Base-by-base conservation (phyloP, 1,140 invertebrate species). In the Diachasma alloeum region DNA sequence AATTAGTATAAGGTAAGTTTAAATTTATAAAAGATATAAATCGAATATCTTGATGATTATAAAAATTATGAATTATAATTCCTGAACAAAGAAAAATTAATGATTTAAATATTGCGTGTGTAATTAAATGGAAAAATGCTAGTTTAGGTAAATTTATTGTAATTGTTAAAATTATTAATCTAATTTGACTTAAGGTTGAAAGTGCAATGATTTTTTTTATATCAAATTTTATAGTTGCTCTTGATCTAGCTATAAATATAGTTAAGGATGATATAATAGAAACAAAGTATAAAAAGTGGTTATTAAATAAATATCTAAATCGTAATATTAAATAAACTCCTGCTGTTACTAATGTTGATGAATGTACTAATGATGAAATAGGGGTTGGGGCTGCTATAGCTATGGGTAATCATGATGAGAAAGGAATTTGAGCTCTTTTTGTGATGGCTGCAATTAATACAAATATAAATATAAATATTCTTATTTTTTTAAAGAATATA, bases 341-440 rank as follows among this genome's bases (percentile, higher is more conserved):
- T n/a, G n/a, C n/a, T n/a, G n/a, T n/a, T n/a, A n/a, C n/a, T n/a
- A n/a, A n/a, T n/a, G n/a, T n/a, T n/a, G n/a, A n/a, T n/a, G 93
- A 94, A 91, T 95, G 93, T 85, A 94, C 93, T 88, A 94, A 92
- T 67, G 93, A 90, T 66, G 93, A 94, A 79, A 94, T 91, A 53
- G 93, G 92, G 15, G 93, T 94, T 48, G 93, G 93, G 48, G 93
- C 93, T 0, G 92, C 91, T 85, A 94, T 94, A 36, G 93, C 93
- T 8, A 91, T 91, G 0, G 93, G 94, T 39, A 95, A 85, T 84
- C 93, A 94, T 78, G 91, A 89, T 81, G 92, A 93, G 92, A 95
- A 95, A 68, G 93, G 92, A 90, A 94, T 91, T 89, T 94, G 93
- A 83, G 93, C 93, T 80, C 93, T 94, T 88, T 95, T 95, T 79